These are phyloP conservation scores for Rutpela maculata DNA, from an alignment of 2,888 invertebrate genomes.

Conservation along the genomic window DNA sequence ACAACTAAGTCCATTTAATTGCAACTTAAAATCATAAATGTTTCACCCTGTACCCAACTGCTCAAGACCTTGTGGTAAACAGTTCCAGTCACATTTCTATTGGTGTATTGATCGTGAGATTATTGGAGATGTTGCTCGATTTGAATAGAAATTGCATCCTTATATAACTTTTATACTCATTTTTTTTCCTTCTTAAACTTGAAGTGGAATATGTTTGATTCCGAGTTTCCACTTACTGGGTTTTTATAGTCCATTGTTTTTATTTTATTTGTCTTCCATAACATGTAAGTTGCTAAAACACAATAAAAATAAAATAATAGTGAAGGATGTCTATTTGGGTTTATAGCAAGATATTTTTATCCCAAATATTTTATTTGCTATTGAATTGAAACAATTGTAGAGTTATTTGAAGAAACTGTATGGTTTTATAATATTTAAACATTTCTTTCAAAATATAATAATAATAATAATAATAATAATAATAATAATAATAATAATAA, in stretches of 20 bases:
- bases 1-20: background rate
- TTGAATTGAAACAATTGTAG: too few relatives aligned
- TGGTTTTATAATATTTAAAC: too few relatives aligned
- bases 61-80: background rate
- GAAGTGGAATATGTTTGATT: slow-evolving; percentile 28
- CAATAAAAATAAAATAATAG: background rate
- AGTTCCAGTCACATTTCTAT: slow-evolving; percentile 16
- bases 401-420: too few relatives aligned
- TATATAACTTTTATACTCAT: slow-evolving; percentile 53
- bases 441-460: too few relatives aligned
- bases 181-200: slow-evolving; percentile 53
- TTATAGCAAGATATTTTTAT: background rate
- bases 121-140: slow-evolving; percentile 52
- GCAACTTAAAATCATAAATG: background rate
- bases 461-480: too few relatives aligned
- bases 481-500: too few relatives aligned
- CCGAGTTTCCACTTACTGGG: slow-evolving; percentile 26
- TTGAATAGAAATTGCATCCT: slow-evolving; percentile 58
- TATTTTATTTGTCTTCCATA: slow-evolving; percentile 18
- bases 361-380: too few relatives aligned
- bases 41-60: background rate
- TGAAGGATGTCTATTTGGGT: background rate
- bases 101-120: slow-evolving; percentile 53
- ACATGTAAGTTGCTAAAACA: background rate
- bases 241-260: slow-evolving; percentile 21